Base-by-base conservation (phyloP, 2,888 invertebrate species). In the Pseudococcus jackbeardsleyi region DNA sequence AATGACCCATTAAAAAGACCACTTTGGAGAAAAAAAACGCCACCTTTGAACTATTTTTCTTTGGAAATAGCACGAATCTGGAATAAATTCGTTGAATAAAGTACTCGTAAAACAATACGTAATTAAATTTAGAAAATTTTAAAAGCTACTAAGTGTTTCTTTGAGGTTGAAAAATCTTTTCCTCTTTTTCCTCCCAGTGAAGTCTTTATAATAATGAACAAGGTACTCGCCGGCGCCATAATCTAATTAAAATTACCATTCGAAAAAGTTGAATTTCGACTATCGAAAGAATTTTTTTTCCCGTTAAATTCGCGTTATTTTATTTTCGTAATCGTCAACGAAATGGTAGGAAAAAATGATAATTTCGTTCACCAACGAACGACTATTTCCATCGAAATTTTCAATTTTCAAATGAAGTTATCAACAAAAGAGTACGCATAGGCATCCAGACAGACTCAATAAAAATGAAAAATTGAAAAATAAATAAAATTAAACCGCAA, bases 101-200 rank as follows among this genome's bases (percentile, higher is more conserved):
- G 59, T 59, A 59, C 59, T 59, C 59, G 59, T 59, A 59, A 59
- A 19, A 59, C 68, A 72, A 72, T 72, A 72, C 33, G 68, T 72
- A 72, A 72, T 72, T 72, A 15, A 72, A 72, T 72, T 72, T 26
- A 6, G n/a, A 33, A 33, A 72, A 72, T 72, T 72, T 72, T 72
- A 72, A 59, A 59, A 59, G 59, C 68, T 72, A 72, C 68, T 72
- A 72, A 33, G 68, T 72, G 68, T 72, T 72, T 72, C 68, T 72
- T 72, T 72, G 19, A 59, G 26, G 26, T 33, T 33, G 26, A 59
- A 59, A 59, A 59, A 33, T 33, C 26, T 33, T 1, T 33, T 33
- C 26, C 26, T 33, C 3, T 33, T 33, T 33, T 33, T 3, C 26
- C 26, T 3, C 3, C 3, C 3, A 33, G 11, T 6, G 19, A n/a